Evolutionary conservation across 2,797 vertebrate species (phyloP).

Genomic region (Morus bassanus): DNA sequence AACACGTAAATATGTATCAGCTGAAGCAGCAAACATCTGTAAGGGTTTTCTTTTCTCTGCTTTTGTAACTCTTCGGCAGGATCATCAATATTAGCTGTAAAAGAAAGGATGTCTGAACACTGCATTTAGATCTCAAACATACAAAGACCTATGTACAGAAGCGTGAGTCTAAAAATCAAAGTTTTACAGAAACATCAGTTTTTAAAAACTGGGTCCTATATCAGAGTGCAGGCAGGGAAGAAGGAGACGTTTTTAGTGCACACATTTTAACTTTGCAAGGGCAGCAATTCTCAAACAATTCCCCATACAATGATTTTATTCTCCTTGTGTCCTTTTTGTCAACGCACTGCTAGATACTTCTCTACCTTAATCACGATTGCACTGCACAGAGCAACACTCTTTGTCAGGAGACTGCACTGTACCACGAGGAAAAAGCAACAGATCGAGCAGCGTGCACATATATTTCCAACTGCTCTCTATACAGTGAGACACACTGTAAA

Average conservation of each 20-base stretch:
- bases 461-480: not conserved
- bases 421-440: not conserved
- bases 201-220: not conserved
- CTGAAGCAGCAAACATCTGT: not conserved
- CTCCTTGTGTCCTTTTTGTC: not conserved
- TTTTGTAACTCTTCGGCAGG: not conserved
- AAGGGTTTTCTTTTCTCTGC: not conserved
- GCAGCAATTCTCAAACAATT: not conserved
- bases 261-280: not conserved
- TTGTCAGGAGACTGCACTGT: not conserved
- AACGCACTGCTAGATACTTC: not conserved
- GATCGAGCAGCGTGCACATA: not conserved
- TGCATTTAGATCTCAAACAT: not conserved
- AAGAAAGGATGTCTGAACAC: not conserved
- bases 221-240: fast-evolving
- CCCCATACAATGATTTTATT: not conserved
- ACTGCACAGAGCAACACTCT: not conserved
- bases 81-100: not conserved
- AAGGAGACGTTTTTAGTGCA: not conserved
- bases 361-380: not conserved
- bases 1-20: not conserved
- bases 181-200: not conserved
- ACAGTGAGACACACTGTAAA: not conserved
- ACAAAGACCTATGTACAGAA: fast-evolving
- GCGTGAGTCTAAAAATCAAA: fast-evolving